Evolutionary conservation across 2,113 vertebrate species (phyloP), one percentile per base, ranked within the genome.

Genomic region (Actenoides lindsayi): DNA sequence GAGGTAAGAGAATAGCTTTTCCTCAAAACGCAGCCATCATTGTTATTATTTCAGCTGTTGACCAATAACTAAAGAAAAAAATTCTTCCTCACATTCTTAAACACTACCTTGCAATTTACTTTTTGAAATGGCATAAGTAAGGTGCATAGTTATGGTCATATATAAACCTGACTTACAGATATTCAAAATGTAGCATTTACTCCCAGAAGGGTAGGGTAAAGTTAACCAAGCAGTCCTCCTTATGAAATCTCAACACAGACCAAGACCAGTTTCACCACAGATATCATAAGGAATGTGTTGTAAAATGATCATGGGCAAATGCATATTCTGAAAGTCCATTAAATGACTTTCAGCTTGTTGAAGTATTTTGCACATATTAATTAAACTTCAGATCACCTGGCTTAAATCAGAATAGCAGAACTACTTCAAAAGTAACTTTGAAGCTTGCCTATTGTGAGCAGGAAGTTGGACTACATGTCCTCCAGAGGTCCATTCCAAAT

Each of bases 391-490:
- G 41, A 91, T 84, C 69, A 79, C 60, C 76, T 89, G 48, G 60
- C 37, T 94, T 82, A 76, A 93, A 78, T 76, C 41, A 68, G 35
- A 92, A 75, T 14, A 91, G 69, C 69, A 89, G 44, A 96, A 89
- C 59, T 76, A 82, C 73, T 94, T 97, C 83, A 91, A 94, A 95
- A 96, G 78, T 80, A 82, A 60, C 89, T 95, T 85, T 89, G 87
- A 96, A 85, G 39, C 78, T 71, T 63, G 44, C 48, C 84, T 87
- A 28, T 78, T 87, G 74, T 68, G 91, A 93, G 84, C 30, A 83
- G 67, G 16, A 82, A 25, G 31, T 39, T 73, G 50, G 48, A 44
- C 21, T 28, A 23, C 39, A 20, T 31, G 13, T 68, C 44, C 50
- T 79, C 39, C 57, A 87, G 76, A 83, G 48, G 77, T 69, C 39